These are phyloP conservation scores for Platygyra sinensis DNA, from an alignment of 64 coral and sea anemone species.

Conservation along the genomic window DNA sequence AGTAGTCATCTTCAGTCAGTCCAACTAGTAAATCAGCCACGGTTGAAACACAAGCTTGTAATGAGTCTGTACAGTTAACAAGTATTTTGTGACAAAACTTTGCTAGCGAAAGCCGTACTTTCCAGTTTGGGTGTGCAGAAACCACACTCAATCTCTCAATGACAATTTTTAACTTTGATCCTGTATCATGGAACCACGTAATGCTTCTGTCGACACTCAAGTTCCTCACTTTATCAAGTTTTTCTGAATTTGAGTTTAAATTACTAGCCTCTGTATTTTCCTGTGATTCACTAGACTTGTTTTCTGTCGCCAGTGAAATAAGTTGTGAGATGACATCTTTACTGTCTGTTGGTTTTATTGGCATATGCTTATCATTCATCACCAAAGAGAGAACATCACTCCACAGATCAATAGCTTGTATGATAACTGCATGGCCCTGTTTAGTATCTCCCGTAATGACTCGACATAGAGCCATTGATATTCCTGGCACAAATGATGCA, in stretches of 20 bases:
- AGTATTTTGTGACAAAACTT: constrained; percentile 72
- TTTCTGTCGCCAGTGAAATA: constrained; percentile 23
- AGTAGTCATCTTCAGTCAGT: constrained; percentile 73
- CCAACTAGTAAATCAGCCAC: constrained; percentile 79
- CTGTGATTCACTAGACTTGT: not conserved
- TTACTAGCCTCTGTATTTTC: constrained; percentile 4
- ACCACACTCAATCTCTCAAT: constrained; percentile 50
- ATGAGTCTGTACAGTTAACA: constrained; percentile 64
- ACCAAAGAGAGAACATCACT: constrained; percentile 68
- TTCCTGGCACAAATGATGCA: constrained; percentile 91
- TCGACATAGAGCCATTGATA: constrained; percentile 73
- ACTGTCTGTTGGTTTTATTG: constrained; percentile 9
- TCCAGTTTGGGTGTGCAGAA: constrained; percentile 76
- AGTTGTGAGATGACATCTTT: constrained; percentile 61
- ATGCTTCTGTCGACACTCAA: constrained; percentile 45
- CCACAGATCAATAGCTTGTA: constrained; percentile 56
- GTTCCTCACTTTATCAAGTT: constrained; percentile 17
- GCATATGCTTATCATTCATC: constrained; percentile 72
- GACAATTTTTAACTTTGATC: constrained; percentile 77
- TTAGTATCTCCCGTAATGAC: constrained; percentile 56
- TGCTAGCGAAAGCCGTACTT: constrained; percentile 71
- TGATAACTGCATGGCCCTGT: constrained; percentile 66
- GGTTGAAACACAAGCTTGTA: constrained; percentile 59
- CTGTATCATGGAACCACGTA: constrained; percentile 73
- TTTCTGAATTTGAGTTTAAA: constrained; percentile 24